A percentile compares a stretch with the other conserved stretches of the same genome.
These are phyloP conservation scores for Elaphurus davidianus DNA, from an alignment of 2,113 vertebrate species.

Conservation along the genomic window DNA sequence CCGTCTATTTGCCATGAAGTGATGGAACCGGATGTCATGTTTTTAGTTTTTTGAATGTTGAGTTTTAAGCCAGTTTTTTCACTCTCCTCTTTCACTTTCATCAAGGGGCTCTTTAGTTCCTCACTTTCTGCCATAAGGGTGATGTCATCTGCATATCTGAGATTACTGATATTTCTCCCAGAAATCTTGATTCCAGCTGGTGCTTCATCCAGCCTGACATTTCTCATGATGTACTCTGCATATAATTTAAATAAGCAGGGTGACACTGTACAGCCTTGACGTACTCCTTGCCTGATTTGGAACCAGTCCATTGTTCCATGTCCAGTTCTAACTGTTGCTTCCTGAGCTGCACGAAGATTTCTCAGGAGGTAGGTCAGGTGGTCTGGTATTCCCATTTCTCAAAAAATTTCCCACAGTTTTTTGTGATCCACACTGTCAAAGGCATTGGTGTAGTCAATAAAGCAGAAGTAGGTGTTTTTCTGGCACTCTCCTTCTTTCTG, in stretches of 20 bases:
- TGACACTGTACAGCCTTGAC: neutral
- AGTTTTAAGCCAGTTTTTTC: neutral
- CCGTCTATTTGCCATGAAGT: neutral
- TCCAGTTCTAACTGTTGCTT: neutral
- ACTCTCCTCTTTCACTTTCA: neutral
- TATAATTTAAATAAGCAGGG: neutral
- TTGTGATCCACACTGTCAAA: neutral
- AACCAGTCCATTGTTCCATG: accelerated
- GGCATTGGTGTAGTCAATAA: neutral
- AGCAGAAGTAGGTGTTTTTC: neutral
- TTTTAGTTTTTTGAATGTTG: neutral
- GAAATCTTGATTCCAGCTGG: neutral
- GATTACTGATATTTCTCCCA: neutral
- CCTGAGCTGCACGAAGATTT: neutral
- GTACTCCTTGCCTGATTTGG: accelerated
- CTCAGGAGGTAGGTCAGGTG: neutral
- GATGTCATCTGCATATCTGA: neutral
- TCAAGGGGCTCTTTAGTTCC: neutral
- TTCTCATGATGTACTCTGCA: neutral
- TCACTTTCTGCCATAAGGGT: neutral
- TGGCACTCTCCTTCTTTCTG: neutral
- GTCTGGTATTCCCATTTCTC: neutral
- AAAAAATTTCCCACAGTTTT: neutral
- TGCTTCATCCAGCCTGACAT: neutral
- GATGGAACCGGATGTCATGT: neutral